These are phyloP conservation scores for Otocyon megalotis DNA, from an alignment of 2,113 vertebrate species.

Conservation along the genomic window DNA sequence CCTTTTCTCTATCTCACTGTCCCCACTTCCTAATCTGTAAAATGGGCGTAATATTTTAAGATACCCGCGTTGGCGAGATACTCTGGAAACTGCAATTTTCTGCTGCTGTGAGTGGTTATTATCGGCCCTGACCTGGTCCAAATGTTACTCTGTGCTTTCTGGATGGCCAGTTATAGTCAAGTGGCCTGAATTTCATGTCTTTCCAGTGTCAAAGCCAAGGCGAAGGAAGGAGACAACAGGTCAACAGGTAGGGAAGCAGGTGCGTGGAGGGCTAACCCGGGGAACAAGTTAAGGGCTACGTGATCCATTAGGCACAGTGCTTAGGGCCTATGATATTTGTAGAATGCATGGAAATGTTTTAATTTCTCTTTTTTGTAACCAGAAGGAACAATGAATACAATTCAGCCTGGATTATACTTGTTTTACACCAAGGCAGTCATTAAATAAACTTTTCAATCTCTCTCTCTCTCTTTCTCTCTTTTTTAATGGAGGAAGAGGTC, in stretches of 20 bases:
- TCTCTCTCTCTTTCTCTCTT: background rate
- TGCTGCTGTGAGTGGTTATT: background rate
- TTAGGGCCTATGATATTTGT: background rate
- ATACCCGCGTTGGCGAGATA: background rate
- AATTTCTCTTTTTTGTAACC: background rate
- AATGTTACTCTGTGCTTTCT: background rate
- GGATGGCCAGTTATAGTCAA: background rate
- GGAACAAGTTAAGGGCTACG: background rate
- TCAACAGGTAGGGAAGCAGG: background rate
- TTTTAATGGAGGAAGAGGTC: background rate
- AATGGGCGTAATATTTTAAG: background rate
- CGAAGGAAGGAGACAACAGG: background rate
- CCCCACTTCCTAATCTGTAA: conserved; percentile 38
- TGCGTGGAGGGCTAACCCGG: background rate
- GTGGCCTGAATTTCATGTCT: background rate
- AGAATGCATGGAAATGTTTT: background rate
- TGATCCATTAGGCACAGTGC: background rate
- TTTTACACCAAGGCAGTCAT: background rate
- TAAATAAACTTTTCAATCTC: background rate
- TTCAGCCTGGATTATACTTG: background rate
- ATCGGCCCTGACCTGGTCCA: background rate
- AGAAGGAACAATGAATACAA: background rate
- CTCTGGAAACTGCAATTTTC: background rate
- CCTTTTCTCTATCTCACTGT: background rate
- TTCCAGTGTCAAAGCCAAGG: background rate